A percentile compares a stretch with the other conserved stretches of the same genome.
These are phyloP conservation scores for Danio tinwini DNA, from an alignment of 2,797 vertebrate species.

Conservation along the genomic window DNA sequence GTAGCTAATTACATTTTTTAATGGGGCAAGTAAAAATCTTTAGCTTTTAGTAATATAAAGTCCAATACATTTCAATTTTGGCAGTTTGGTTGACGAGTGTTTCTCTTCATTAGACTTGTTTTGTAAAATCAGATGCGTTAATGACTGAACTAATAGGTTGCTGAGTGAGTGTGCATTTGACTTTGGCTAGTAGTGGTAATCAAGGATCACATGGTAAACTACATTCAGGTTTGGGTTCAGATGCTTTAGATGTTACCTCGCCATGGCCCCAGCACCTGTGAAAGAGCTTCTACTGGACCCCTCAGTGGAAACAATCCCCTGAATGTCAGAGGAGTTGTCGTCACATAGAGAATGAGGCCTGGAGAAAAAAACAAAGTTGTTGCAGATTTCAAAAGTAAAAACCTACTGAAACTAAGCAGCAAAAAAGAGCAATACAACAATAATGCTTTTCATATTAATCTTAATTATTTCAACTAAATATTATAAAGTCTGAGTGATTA, in stretches of 20 bases:
- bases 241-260: slow-evolving; percentile 79
- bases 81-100: not conserved
- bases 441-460: too few species aligned
- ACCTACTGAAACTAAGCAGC: not conserved
- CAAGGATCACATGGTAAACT: not conserved
- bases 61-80: not conserved
- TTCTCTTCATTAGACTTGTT: not conserved
- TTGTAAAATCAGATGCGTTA: not conserved
- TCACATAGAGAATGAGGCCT: slow-evolving; percentile 80
- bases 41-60: too few species aligned
- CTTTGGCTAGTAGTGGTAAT: not conserved
- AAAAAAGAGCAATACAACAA: not conserved
- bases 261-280: slow-evolving; percentile 78
- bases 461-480: too few species aligned
- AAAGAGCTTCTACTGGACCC: slow-evolving; percentile 74
- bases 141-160: not conserved
- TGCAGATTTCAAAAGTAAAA: not conserved
- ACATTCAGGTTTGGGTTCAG: not conserved
- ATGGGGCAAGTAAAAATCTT: too few species aligned
- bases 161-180: slow-evolving; percentile 31
- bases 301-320: slow-evolving; percentile 73
- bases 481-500: too few species aligned
- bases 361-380: slow-evolving; percentile 55
- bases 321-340: slow-evolving; percentile 73
- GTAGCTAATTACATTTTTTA: too few species aligned